Conservation (phyloP, 2,113 vertebrate genomes). For the Theristicus caerulescens region DNA sequence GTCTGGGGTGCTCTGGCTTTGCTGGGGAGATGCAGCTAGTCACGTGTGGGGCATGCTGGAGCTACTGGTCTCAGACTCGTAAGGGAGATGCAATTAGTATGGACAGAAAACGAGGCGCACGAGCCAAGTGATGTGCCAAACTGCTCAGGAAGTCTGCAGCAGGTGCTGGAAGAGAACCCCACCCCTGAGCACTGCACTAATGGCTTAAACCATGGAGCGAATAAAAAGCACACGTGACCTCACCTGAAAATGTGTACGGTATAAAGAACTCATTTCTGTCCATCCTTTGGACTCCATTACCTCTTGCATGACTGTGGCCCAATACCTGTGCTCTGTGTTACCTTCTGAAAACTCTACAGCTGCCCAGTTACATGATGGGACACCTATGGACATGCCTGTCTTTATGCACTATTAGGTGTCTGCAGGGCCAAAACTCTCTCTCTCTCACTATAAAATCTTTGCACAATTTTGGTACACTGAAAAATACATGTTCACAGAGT, state of each 20-base stretch:
- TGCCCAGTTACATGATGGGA: background rate
- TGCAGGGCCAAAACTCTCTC: background rate
- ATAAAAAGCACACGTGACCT: background rate
- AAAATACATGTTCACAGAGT: background rate
- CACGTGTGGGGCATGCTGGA: background rate
- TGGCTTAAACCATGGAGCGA: rapidly evolving
- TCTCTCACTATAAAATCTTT: background rate
- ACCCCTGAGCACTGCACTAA: background rate
- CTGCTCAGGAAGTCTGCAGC: background rate
- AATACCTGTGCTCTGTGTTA: background rate
- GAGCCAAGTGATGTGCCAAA: background rate
- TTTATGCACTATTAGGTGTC: background rate
- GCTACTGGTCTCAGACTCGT: background rate
- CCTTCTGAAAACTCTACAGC: background rate
- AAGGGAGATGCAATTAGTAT: background rate
- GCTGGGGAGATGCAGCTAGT: background rate
- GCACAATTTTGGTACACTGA: background rate
- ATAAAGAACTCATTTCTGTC: background rate
- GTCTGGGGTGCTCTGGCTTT: background rate
- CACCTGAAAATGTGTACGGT: background rate
- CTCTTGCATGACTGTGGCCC: background rate
- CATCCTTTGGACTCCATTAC: background rate
- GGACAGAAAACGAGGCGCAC: rapidly evolving
- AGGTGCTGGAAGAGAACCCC: background rate
- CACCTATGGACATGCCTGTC: background rate